phyloP scores from a whole-genome alignment of 2,113 vertebrate species.

The Hippocampus comes region DNA sequence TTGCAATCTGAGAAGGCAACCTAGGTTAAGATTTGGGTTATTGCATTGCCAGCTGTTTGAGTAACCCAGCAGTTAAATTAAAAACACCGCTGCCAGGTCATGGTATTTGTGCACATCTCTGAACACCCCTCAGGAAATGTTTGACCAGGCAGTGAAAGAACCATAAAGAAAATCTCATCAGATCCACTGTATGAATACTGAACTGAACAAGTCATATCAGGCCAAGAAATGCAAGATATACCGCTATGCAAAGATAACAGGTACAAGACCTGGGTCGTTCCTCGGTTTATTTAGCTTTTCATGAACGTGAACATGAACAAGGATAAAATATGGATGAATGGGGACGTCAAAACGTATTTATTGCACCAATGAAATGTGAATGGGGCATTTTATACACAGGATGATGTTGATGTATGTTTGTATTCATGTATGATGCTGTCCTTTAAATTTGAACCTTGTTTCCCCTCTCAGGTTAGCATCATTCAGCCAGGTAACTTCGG shows the following conservation, averaged over 20 bases:
- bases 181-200: background rate
- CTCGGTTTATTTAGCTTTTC: too few species aligned
- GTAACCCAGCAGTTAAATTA: background rate
- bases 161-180: background rate
- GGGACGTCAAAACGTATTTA: too few species aligned
- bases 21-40: background rate
- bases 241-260: too few species aligned
- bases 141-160: background rate
- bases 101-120: background rate
- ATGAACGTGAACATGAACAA: too few species aligned
- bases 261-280: too few species aligned
- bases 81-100: background rate
- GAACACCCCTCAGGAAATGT: background rate
- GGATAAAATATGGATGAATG: too few species aligned
- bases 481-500: slow-evolving; percentile 80
- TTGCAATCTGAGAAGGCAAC: background rate
- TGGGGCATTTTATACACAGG: too few species aligned
- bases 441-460: background rate
- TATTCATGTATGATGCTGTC: too few species aligned
- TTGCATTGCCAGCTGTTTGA: background rate
- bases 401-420: too few species aligned
- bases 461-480: slow-evolving; percentile 68
- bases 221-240: too few species aligned
- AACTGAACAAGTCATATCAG: too few species aligned
- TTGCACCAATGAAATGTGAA: too few species aligned